Percentiles rank a stretch among this genome's conserved stretches.
Conservation (phyloP, 2,113 vertebrate genomes). For the Colaptes auratus region DNA sequence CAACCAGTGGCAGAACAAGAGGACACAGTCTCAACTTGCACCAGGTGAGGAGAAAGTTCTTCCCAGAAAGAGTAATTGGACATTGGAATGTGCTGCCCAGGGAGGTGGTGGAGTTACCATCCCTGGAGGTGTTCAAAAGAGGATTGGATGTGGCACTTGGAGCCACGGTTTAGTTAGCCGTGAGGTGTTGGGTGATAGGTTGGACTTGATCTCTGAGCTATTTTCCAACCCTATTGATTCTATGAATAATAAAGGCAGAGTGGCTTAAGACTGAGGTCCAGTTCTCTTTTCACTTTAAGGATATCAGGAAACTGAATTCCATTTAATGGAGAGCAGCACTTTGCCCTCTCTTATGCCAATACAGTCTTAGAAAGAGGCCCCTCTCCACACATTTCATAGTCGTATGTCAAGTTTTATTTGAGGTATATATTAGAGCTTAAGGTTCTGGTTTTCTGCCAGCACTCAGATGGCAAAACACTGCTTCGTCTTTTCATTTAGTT, state of each 20-base stretch:
- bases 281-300: background rate
- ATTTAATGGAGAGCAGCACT: conserved; percentile 19
- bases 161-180: no score
- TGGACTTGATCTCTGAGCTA: no score
- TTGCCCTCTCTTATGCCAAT: background rate
- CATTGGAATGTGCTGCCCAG: no score
- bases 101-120: no score
- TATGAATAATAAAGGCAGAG: background rate
- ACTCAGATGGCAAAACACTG: background rate
- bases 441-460: background rate
- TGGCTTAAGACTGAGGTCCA: background rate
- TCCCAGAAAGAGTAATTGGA: no score
- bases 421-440: background rate
- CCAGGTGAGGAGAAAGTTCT: no score
- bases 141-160: no score
- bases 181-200: no score
- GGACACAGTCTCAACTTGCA: no score
- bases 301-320: background rate
- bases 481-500: conserved; percentile 7
- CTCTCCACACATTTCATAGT: background rate
- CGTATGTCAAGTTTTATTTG: conserved; percentile 15
- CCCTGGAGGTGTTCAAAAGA: no score
- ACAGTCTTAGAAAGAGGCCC: background rate
- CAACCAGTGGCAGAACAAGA: no score
- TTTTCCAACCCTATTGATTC: no score